Evolutionary conservation across 2,113 vertebrate species (phyloP), one percentile per base, ranked within the genome.

Genomic region (Oplegnathus fasciatus): DNA sequence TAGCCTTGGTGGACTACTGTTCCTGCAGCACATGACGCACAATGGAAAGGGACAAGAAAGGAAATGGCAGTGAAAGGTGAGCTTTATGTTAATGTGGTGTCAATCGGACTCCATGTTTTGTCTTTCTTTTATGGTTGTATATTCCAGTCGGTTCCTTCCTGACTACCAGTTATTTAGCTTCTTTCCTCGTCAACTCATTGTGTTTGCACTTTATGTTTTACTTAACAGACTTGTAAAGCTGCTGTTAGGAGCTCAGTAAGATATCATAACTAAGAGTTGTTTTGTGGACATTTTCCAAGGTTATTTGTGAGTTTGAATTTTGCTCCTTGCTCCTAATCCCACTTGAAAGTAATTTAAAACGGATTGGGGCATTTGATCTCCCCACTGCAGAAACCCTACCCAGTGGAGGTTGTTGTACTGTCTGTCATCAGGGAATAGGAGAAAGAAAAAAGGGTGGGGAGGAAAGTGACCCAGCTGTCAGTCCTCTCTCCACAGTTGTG

Each of bases 31-130:
- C 64, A 22, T 64, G 74, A 65, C n/a, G 0, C 15, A 48, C 67
- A 28, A 92, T 93, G 94, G 90, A 91, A 50, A 54, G 13, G n/a
- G 32, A 82, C 37, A 75, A 44, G 10, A 72, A 78, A 85, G 86
- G 72, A 86, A 89, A 48, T 24, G 84, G 32, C 76, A 86, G 70
- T 75, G 84, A 84, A 50, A 94, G 91, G 94, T 95, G 84, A 86
- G 88, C 30, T 26, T 54, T 2, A 2, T 75, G 3, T 55, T 44
- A 24, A 64, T 37, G 26, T n/a, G 30, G 9, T n/a, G 20, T 34
- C 34, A 46, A 14, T 81, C 28, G 1, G 8, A 52, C 62, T 52
- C 5, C 24, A 32, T 58, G 9, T 77, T 17, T 46, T 54, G 24
- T 24, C 40, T 62, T 57, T 75, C 2, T 58, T n/a, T 61, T 28